Evolutionary conservation across 2,797 vertebrate species (phyloP).

Genomic region (Enteromius anoplus): DNA sequence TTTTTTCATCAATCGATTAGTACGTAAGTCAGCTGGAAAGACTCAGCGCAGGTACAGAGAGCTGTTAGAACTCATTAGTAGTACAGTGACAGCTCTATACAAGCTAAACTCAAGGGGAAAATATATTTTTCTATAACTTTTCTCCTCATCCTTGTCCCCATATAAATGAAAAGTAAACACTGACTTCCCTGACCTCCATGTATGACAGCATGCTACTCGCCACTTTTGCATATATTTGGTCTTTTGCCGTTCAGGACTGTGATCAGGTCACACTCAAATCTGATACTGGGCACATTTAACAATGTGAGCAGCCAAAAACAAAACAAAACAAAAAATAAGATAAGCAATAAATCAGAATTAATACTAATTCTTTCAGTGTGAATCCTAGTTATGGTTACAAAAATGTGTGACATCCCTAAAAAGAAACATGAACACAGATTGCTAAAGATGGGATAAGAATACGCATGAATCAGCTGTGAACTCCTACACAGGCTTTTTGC

Average conservation of each 20-base stretch:
- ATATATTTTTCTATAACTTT: neutral
- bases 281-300: neutral
- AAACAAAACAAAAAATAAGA: neutral
- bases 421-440: constrained; percentile 19
- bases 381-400: constrained; percentile 5
- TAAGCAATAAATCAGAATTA: neutral
- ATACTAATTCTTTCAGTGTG: neutral
- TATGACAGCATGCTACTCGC: no score
- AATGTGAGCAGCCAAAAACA: neutral
- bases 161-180: neutral
- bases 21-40: neutral
- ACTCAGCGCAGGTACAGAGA: neutral
- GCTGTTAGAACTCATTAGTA: neutral
- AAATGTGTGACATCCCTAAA: constrained; percentile 24
- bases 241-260: neutral
- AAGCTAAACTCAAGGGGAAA: neutral
- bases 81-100: neutral
- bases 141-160: neutral
- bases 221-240: neutral
- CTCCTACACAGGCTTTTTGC: constrained; percentile 35
- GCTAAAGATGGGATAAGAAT: constrained; percentile 36
- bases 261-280: neutral
- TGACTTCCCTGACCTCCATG: neutral
- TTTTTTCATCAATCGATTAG: neutral
- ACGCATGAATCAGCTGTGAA: constrained; percentile 41